phyloP scores from a whole-genome alignment of 2,888 invertebrate species.

The Pachycephus smyrnensis region DNA sequence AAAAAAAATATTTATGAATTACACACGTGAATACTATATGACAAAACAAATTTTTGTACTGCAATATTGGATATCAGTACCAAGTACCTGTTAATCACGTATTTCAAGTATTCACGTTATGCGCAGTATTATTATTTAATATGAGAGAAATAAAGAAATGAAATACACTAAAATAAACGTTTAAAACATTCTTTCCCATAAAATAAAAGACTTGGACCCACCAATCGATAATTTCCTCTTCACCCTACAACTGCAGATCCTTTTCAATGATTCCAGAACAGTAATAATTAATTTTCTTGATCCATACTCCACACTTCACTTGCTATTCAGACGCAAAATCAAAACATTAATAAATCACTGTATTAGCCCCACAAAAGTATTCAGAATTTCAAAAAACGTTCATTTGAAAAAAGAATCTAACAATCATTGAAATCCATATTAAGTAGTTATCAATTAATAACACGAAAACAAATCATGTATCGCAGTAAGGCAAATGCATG shows the following conservation, averaged over 20 bases:
- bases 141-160: background rate
- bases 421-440: background rate
- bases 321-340: no score
- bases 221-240: background rate
- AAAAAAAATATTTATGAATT: background rate
- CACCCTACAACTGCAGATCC: background rate
- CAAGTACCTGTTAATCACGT: background rate
- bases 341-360: no score
- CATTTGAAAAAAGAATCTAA: no score
- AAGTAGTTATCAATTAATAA: background rate
- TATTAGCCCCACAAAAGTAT: no score
- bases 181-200: background rate
- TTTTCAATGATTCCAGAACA: background rate
- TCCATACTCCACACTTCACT: background rate
- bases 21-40: background rate
- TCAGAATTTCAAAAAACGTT: no score
- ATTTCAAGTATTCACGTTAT: background rate
- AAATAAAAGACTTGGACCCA: background rate
- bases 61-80: background rate
- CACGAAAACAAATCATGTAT: background rate
- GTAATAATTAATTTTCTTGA: background rate
- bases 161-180: background rate
- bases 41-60: background rate
- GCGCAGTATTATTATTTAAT: background rate
- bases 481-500: background rate